Conservation (phyloP, 2,888 invertebrate species). For the Andrena bucephala region DNA sequence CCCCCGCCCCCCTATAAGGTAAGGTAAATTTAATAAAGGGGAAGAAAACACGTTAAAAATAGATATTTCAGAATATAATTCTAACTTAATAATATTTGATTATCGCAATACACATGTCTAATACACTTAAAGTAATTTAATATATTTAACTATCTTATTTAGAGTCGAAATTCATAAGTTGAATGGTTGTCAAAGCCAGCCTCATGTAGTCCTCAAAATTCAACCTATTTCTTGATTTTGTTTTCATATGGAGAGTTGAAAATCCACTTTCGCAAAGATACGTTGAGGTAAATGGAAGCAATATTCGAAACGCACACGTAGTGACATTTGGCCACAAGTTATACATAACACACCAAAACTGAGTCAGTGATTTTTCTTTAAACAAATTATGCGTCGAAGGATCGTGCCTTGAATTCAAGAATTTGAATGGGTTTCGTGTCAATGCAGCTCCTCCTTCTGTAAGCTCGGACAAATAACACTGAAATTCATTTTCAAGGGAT, state of each 20-base stretch:
- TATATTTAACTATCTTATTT: neutral
- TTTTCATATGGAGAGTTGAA: neutral
- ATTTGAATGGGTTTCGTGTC: neutral
- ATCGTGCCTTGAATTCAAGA: neutral
- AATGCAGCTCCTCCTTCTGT: neutral
- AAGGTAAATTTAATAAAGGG: neutral
- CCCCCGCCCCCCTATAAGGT: neutral
- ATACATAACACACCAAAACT: neutral
- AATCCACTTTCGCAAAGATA: neutral
- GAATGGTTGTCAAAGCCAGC: neutral
- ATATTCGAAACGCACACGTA: neutral
- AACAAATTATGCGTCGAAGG: neutral
- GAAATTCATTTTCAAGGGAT: neutral
- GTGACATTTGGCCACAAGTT: neutral
- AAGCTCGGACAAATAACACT: neutral
- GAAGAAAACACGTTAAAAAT: neutral
- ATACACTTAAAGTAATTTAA: neutral
- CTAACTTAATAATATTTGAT: neutral
- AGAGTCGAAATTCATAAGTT: neutral
- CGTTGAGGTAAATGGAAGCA: neutral
- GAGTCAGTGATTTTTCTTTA: neutral
- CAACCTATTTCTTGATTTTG: neutral
- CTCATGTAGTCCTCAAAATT: neutral
- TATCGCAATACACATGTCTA: neutral
- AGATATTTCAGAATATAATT: neutral